Base-by-base conservation (phyloP, 1,140 invertebrate species). In the Temnothorax longispinosus region DNA sequence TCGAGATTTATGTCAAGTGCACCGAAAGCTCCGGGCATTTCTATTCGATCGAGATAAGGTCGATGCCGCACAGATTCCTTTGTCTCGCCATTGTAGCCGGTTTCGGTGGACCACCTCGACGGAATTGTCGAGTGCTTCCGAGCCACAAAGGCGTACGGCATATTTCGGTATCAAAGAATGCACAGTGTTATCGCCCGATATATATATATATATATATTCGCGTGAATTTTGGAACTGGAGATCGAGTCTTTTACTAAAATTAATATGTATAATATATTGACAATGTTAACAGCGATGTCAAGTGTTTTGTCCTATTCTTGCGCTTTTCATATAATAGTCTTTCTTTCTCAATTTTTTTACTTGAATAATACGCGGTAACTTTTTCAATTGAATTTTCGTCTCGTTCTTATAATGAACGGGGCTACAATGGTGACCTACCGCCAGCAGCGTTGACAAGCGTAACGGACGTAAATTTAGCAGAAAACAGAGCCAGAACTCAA, bases 1-100 rank as follows among this genome's bases (percentile, higher is more conserved):
- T 35, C 64, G 67, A 90, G 90, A 92, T 91, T 91, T 90, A 90
- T 92, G 90, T 92, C 91, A 91, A 92, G 91, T 89, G 84, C 87
- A 90, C 89, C 86, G 89, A 77, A 85, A 58, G 65, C 78, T 77
- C 69, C 27, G n/a, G 62, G 54, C 71, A 81, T 87, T 91, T 91
- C 89, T 85, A 87, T 91, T 90, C 87, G 85, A 90, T 89, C 89
- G 85, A 72, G 90, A 91, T 91, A 91, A 90, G 50, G 78, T 88
- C 82, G 87, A 88, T 67, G 72, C 15, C 54, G 60, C 56, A 56
- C 75, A 87, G 84, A 65, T 80, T 71, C 72, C 80, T 87, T 90
- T 88, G 90, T 90, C 80, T 58, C 60, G 35, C 56, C 32, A 90
- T 74, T 69, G 58, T 56, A 32, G 54, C 41, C 64, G 81, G 56